Conservation (phyloP, 2,888 invertebrate genomes). For the Dimorphilus gyrociliatus region DNA sequence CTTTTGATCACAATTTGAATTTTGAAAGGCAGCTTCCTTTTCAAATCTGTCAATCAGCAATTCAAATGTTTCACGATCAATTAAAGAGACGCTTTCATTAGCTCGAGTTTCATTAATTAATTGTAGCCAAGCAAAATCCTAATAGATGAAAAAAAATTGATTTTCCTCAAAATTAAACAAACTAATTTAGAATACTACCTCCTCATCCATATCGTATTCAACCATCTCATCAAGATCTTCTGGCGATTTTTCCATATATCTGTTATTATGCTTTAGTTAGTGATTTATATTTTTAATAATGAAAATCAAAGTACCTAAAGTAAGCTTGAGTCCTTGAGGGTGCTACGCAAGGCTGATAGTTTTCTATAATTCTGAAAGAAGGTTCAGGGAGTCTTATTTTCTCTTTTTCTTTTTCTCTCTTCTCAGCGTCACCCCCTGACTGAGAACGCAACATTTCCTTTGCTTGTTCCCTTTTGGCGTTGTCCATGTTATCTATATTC, state of each 20-base stretch:
- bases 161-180: neutral
- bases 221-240: slow-evolving; percentile 81
- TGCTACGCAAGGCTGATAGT: slow-evolving; percentile 60
- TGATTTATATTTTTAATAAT: too few relatives aligned
- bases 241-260: slow-evolving; percentile 75
- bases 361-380: slow-evolving; percentile 51
- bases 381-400: slow-evolving; percentile 50
- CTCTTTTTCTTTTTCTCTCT: slow-evolving; percentile 4
- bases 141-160: slow-evolving; percentile 7
- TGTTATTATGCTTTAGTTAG: too few relatives aligned
- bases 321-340: slow-evolving; percentile 71
- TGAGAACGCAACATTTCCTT: slow-evolving; percentile 23
- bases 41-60: slow-evolving; percentile 91
- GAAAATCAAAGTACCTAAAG: too few relatives aligned
- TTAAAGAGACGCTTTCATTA: slow-evolving; percentile 44
- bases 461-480: slow-evolving; percentile 28
- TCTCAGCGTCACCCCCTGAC: slow-evolving; percentile 13
- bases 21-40: slow-evolving; percentile 56
- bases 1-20: slow-evolving; percentile 1
- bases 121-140: slow-evolving; percentile 78
- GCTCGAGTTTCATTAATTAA: slow-evolving; percentile 68
- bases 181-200: slow-evolving; percentile 38
- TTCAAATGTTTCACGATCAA: slow-evolving; percentile 79
- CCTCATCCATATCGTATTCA: slow-evolving; percentile 96
- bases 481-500: slow-evolving; percentile 31